A percentile compares a stretch with the other conserved stretches of the same genome.
phyloP scores from a whole-genome alignment of 2,797 vertebrate genomes.

The Hybognathus amarus region DNA sequence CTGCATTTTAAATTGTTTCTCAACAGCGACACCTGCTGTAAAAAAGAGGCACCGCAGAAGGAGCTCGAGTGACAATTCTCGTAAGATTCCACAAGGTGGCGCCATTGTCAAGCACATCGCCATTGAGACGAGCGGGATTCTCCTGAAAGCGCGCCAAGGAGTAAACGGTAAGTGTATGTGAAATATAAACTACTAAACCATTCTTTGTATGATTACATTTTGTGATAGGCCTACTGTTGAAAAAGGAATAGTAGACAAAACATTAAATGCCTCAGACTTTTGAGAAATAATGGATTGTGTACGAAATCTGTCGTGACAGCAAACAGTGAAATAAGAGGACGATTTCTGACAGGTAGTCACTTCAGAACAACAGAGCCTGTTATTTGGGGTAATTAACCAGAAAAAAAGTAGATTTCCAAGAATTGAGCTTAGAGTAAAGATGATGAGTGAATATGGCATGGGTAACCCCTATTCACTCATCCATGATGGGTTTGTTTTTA shows the following conservation, averaged over 20 bases:
- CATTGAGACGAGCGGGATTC: background rate
- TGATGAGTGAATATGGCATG: background rate
- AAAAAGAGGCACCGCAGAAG: background rate
- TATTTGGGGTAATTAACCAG: background rate
- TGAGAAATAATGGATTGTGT: background rate
- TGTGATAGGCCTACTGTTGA: background rate
- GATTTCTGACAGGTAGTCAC: background rate
- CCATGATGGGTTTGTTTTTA: background rate
- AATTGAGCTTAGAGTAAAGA: background rate
- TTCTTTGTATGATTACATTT: background rate
- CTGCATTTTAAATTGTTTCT: too few relatives aligned
- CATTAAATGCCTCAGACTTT: background rate
- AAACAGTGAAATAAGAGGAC: background rate
- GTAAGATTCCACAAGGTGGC: slow-evolving; percentile 28
- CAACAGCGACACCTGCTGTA: slow-evolving; percentile 29
- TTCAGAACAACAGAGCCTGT: background rate
- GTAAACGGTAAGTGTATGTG: background rate
- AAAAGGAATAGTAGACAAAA: background rate
- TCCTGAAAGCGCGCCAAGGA: background rate
- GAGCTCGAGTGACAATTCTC: background rate
- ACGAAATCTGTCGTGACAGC: background rate
- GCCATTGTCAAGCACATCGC: background rate
- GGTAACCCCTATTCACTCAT: too few relatives aligned
- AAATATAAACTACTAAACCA: background rate
- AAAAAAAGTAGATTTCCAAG: background rate